Evolutionary conservation across 2,888 invertebrate genomes (phyloP), one percentile per base, ranked within the genome.

Genomic region (Agapostemon virescens): DNA sequence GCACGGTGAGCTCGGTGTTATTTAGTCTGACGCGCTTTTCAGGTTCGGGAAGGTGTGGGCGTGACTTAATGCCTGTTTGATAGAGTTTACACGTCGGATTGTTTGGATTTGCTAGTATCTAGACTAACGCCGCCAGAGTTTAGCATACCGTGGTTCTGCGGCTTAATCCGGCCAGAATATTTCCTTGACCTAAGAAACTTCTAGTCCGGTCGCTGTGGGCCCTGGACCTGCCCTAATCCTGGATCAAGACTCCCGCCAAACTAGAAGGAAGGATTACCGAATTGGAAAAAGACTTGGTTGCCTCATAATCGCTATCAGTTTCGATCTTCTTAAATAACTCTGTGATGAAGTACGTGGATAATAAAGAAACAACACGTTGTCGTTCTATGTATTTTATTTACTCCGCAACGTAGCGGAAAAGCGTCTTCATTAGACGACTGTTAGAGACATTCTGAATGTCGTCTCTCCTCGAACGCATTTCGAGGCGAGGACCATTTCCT

Each of bases 1-100:
- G 17, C 1, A 3, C 61, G 17, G 30, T 20, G 20, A 61, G 45
- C 70, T 52, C 45, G 23, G 58, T 40, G 69, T 70, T 79, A 79
- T 78, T 78, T 78, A 77, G 63, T 49, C 49, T 67, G 4, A 58
- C 15, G 6, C 4, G 6, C 4, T 20, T 15, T 69, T 30, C 77
- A 77, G 61, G 77, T 67, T 68, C 68, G 49, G 11, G 33, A 61
- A 61, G 61, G 33, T 61, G 61, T 61, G 33, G 61, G 33, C 33
- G 61, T 61, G 61, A 61, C 42, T 26, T 38, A 63, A 63, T 40
- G 38, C 64, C 23, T 63, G 63, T 63, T 63, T 63, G 33, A 63
- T 63, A 36, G n/a, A 63, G 63, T 63, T 36, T 63, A 63, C 63
- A 36, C n/a, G 26, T 33, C 49, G 49, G n/a, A 36, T 63, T 63